Conservation (phyloP, 2,797 vertebrate genomes). For the Fistularia commersonii region DNA sequence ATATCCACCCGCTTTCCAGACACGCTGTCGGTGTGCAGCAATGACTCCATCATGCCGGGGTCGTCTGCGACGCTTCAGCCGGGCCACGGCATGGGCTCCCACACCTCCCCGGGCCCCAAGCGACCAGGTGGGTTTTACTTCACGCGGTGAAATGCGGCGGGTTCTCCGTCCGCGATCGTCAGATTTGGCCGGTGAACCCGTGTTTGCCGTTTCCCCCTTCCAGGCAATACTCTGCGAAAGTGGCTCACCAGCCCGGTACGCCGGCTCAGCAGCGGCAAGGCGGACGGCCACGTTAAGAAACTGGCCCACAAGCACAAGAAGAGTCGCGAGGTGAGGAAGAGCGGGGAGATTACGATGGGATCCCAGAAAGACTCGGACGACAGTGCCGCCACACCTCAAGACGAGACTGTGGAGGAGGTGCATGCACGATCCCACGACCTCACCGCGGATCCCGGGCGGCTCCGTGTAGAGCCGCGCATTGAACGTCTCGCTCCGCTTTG, state of each 20-base stretch:
- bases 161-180: no score
- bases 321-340: constrained; percentile 92
- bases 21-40: constrained; percentile 93
- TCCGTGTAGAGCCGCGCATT: neutral
- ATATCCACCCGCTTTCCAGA: no score
- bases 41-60: constrained; percentile 92
- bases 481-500: neutral
- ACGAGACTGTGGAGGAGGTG: constrained; percentile 96
- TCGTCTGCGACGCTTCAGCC: constrained; percentile 91
- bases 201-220: neutral
- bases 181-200: neutral
- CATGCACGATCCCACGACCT: neutral
- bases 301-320: constrained; percentile 97
- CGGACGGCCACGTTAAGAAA: constrained; percentile 95
- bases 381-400: constrained; percentile 93
- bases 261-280: constrained; percentile 95
- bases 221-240: constrained; percentile 92
- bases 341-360: constrained; percentile 79
- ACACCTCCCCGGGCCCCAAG: constrained; percentile 95
- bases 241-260: constrained; percentile 98
- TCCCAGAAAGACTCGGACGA: constrained; percentile 97
- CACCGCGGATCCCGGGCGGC: neutral
- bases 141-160: no score
- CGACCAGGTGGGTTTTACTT: constrained; percentile 72
- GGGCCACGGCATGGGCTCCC: constrained; percentile 86